phyloP scores from a whole-genome alignment of 92 coral and sea anemone genomes.

The Palythoa heliodiscus region DNA sequence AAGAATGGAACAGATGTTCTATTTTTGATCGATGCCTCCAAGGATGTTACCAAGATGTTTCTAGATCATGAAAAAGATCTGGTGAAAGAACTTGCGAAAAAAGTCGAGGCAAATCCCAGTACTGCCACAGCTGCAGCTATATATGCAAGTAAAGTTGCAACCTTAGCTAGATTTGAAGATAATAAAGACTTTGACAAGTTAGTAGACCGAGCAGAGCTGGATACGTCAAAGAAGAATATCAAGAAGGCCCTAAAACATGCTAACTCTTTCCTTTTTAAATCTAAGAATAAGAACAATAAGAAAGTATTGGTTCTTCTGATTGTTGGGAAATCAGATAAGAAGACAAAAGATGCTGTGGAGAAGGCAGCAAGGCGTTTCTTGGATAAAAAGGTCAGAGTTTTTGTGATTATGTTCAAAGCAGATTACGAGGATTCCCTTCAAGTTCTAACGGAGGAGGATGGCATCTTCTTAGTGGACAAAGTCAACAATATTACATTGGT shows the following conservation, averaged over 20 bases:
- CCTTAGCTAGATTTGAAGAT: not conserved
- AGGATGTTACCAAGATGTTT: not conserved
- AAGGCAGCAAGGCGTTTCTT: not conserved
- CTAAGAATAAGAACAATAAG: not conserved
- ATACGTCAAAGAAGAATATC: not conserved
- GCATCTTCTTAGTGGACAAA: constrained; percentile 1
- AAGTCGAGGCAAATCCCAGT: not conserved
- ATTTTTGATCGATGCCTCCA: constrained; percentile 4
- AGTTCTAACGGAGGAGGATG: constrained; percentile 6
- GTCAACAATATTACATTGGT: not conserved
- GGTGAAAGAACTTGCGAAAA: not conserved
- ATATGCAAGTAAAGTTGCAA: not conserved
- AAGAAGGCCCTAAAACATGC: not conserved
- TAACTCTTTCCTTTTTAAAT: not conserved
- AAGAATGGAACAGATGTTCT: not conserved
- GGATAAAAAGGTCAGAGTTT: not conserved
- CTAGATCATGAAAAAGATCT: not conserved
- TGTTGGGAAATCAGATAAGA: not conserved
- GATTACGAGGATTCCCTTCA: not conserved
- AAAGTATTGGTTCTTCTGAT: not conserved
- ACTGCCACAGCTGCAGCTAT: constrained; percentile 23
- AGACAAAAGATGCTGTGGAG: not conserved
- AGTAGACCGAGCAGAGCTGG: constrained; percentile 8
- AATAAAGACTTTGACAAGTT: not conserved
- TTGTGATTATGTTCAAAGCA: not conserved